Evolutionary conservation across 2,797 vertebrate species (phyloP).

Genomic region (Enoplosus armatus): DNA sequence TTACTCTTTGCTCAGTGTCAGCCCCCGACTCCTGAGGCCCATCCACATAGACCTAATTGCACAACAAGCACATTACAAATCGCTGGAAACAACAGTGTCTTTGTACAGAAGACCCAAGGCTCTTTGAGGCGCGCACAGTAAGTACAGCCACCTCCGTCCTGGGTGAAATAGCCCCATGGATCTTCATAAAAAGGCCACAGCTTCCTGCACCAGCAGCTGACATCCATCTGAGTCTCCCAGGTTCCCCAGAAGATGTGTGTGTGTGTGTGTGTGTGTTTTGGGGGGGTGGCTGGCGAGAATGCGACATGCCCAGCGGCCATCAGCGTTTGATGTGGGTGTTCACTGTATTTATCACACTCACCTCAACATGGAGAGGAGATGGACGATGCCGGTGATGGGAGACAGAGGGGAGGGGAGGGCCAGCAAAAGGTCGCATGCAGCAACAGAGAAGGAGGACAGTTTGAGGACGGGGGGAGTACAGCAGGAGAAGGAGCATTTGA

Average conservation of each 20-base stretch:
- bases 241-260: conserved; percentile 15
- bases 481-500: background rate
- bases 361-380: conserved; percentile 33
- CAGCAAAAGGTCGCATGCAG: conserved; percentile 39
- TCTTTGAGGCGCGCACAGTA: conserved; percentile 32
- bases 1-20: conserved; percentile 71
- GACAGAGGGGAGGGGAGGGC: conserved; percentile 9
- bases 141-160: conserved; percentile 45
- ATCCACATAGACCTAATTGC: conserved; percentile 62
- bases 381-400: background rate
- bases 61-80: conserved; percentile 57
- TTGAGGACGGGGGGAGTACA: conserved; percentile 9
- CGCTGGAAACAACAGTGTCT: conserved; percentile 48
- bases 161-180: conserved; percentile 61
- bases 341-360: conserved; percentile 30
- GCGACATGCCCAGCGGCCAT: conserved; percentile 17
- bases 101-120: conserved; percentile 48
- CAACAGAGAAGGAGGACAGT: conserved; percentile 19
- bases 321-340: conserved; percentile 28
- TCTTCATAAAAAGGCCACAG: conserved; percentile 66
- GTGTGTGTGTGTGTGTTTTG: conserved; percentile 2
- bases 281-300: conserved; percentile 1
- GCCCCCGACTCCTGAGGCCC: conserved; percentile 42
- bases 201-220: conserved; percentile 43
- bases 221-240: conserved; percentile 58